Evolutionary conservation across 2,888 invertebrate species (phyloP).

Genomic region (Noctua janthina): DNA sequence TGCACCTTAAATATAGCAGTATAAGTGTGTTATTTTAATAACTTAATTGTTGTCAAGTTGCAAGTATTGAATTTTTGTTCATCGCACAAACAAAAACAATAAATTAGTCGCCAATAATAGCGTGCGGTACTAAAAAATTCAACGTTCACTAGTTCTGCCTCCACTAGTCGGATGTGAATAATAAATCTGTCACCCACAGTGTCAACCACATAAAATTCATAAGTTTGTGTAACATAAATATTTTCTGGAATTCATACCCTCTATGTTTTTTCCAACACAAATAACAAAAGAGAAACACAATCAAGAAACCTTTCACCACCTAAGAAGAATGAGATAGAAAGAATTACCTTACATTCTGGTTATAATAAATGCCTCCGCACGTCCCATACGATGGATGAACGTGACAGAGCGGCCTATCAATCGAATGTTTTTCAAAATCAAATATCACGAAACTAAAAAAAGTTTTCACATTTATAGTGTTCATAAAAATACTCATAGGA

Average conservation of each 20-base stretch:
- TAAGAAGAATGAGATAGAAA: background rate
- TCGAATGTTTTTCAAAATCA: slow-evolving; percentile 12
- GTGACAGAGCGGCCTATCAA: slow-evolving; percentile 11
- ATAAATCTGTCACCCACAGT: slow-evolving; percentile 47
- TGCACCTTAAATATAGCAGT: background rate
- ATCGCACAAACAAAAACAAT: background rate
- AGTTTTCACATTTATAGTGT: slow-evolving; percentile 13
- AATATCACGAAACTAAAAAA: background rate
- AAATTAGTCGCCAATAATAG: background rate
- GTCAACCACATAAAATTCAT: slow-evolving; percentile 7
- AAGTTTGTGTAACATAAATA: background rate
- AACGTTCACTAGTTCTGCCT: background rate
- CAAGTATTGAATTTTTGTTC: background rate
- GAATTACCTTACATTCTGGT: background rate
- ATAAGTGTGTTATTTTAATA: background rate
- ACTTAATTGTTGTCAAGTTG: background rate
- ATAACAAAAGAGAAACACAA: background rate
- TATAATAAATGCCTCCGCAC: slow-evolving; percentile 26
- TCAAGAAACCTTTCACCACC: background rate
- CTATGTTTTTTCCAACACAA: background rate
- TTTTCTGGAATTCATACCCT: slow-evolving; percentile 3
- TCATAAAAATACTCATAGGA: background rate
- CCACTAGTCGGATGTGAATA: slow-evolving; percentile 17
- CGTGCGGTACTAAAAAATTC: background rate
- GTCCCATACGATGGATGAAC: slow-evolving; percentile 14